phyloP scores from a whole-genome alignment of 2,113 vertebrate genomes.

The Heptranchias perlo region DNA sequence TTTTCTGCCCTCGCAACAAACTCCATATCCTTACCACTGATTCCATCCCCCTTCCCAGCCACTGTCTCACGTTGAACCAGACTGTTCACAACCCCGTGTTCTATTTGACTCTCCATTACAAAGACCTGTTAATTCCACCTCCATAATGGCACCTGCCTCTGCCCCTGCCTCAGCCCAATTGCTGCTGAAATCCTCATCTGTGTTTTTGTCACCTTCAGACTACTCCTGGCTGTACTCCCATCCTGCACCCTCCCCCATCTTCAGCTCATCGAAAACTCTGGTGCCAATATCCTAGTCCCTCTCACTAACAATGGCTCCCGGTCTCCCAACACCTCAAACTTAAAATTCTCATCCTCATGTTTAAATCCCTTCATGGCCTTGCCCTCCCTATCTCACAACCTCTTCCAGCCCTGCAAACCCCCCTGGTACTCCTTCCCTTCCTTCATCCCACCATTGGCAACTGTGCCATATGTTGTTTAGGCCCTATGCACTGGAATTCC shows the following conservation, averaged over 20 bases:
- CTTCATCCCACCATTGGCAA: background rate
- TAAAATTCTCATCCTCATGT: background rate
- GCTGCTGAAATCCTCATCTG: background rate
- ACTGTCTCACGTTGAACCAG: too few species aligned
- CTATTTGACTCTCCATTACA: too few species aligned
- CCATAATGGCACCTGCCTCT: too few species aligned
- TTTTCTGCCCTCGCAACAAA: too few species aligned
- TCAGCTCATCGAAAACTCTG: background rate
- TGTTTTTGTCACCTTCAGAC: background rate
- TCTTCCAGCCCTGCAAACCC: background rate
- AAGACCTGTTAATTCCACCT: too few species aligned
- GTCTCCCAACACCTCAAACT: background rate
- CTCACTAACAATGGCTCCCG: background rate
- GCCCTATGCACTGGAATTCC: background rate
- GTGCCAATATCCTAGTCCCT: background rate
- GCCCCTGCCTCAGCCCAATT: background rate
- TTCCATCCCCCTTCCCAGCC: too few species aligned
- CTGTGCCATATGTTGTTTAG: background rate
- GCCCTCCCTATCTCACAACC: background rate
- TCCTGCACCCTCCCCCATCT: background rate
- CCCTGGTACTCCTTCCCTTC: background rate
- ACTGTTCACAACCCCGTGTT: too few species aligned
- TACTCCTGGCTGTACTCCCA: background rate
- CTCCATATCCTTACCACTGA: too few species aligned
- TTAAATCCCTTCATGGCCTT: background rate